Evolutionary conservation across 2,797 vertebrate species (phyloP).

Genomic region (Propithecus perrieri): DNA sequence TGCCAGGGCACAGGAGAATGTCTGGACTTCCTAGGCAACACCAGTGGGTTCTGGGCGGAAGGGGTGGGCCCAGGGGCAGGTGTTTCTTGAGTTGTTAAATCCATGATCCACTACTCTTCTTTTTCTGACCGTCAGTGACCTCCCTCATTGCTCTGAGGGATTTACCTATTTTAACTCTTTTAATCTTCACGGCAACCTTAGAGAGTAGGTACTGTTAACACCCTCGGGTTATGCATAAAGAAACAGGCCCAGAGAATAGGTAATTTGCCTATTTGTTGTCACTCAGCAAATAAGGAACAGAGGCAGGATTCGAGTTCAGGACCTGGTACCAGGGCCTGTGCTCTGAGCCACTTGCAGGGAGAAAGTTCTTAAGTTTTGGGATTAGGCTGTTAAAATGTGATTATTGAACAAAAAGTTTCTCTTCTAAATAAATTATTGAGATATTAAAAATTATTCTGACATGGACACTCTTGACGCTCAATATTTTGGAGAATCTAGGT

Average conservation of each 20-base stretch:
- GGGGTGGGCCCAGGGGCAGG: fast-evolving
- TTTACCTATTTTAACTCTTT: not conserved
- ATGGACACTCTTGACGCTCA: not conserved
- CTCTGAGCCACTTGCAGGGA: not conserved
- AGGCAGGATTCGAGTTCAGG: not conserved
- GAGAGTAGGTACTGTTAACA: not conserved
- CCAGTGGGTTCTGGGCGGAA: not conserved
- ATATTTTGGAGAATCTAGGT: not conserved
- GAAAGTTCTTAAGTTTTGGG: not conserved
- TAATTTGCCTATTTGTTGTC: not conserved
- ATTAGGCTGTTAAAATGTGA: not conserved
- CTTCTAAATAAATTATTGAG: not conserved
- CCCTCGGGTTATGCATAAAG: not conserved
- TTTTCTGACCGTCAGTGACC: not conserved
- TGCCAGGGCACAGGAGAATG: not conserved
- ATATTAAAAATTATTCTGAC: not conserved
- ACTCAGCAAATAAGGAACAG: not conserved
- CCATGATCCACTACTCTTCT: not conserved
- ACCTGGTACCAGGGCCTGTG: not conserved
- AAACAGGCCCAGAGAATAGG: not conserved
- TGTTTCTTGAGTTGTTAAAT: not conserved
- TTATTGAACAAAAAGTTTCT: not conserved
- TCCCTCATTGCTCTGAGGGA: not conserved
- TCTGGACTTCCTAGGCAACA: not conserved
- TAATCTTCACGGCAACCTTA: not conserved